phyloP scores from a whole-genome alignment of 1,140 invertebrate genomes.

The Adelges cooleyi region DNA sequence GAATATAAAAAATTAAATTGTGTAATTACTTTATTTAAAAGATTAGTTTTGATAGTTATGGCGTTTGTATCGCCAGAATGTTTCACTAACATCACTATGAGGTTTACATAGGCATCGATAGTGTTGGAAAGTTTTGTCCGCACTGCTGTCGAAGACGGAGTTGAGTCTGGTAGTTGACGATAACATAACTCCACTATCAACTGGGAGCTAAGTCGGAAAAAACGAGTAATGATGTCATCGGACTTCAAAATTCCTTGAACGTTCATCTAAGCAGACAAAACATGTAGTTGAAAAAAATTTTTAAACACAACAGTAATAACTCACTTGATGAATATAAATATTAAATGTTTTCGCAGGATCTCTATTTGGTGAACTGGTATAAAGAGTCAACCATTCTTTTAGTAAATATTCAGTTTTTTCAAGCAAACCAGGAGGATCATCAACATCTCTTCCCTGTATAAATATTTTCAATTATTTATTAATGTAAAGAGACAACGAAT shows the following conservation, averaged over 20 bases:
- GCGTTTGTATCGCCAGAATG: slow-evolving; percentile 81
- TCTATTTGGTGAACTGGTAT: slow-evolving; percentile 60
- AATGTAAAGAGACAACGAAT: too few species aligned
- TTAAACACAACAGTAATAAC: too few species aligned
- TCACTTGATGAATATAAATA: slow-evolving; percentile 66
- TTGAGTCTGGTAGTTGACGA: slow-evolving; percentile 57
- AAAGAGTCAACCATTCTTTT: slow-evolving; percentile 90
- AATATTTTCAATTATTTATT: slow-evolving; percentile 29
- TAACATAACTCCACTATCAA: slow-evolving; percentile 94
- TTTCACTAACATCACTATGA: slow-evolving; percentile 89
- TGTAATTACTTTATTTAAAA: slow-evolving; percentile 75
- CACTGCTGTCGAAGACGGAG: slow-evolving; percentile 34
- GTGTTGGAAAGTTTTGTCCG: slow-evolving; percentile 83
- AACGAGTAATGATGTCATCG: slow-evolving; percentile 91
- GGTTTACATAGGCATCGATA: slow-evolving; percentile 86
- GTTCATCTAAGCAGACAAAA: slow-evolving; percentile 59
- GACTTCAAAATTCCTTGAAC: slow-evolving; percentile 91
- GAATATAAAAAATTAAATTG: slow-evolving; percentile 11
- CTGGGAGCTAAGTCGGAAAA: slow-evolving; percentile 93
- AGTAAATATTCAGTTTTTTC: slow-evolving; percentile 91
- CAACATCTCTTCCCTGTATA: slow-evolving; percentile 66
- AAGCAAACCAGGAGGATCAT: slow-evolving; percentile 84
- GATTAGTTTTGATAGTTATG: slow-evolving; percentile 86
- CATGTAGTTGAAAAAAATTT: too few species aligned
- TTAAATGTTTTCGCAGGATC: slow-evolving; percentile 89